These are phyloP conservation scores for Hermetia illucens DNA, from an alignment of 1,140 invertebrate species.

Conservation along the genomic window DNA sequence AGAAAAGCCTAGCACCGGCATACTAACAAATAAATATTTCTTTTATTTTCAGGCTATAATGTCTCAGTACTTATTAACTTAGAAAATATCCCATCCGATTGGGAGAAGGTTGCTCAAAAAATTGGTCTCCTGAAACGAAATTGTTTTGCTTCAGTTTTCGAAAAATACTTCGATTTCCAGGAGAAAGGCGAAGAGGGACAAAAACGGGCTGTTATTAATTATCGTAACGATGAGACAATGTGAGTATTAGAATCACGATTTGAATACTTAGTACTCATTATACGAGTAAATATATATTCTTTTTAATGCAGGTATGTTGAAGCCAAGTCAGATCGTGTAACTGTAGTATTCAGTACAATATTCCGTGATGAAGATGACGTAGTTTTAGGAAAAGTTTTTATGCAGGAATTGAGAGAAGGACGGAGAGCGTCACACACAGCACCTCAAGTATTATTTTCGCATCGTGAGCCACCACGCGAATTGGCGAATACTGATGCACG, in stretches of 20 bases:
- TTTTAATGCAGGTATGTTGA: conserved; percentile 75
- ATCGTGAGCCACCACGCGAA: conserved; percentile 91
- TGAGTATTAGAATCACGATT: conserved; percentile 37
- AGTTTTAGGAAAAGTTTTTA: conserved; percentile 96
- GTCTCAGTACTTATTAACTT: conserved; percentile 88
- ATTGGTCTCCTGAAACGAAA: conserved; percentile 92
- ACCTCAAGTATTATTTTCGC: conserved; percentile 83
- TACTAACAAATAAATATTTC: conserved; percentile 3
- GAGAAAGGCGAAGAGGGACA: conserved; percentile 79
- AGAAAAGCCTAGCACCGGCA: no score
- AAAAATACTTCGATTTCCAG: conserved; percentile 99
- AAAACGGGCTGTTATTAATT: conserved; percentile 94
- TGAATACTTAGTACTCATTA: neutral
- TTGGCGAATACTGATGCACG: conserved; percentile 84
- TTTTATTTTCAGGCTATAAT: conserved; percentile 61
- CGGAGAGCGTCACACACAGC: conserved; percentile 91
- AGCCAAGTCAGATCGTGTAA: conserved; percentile 94
- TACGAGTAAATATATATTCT: conserved; percentile 2
- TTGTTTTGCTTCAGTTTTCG: conserved; percentile 98
- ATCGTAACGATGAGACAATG: conserved; percentile 98
- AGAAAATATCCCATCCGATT: conserved; percentile 81
- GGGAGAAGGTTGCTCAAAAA: conserved; percentile 79
- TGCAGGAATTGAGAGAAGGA: conserved; percentile 98
- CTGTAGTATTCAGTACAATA: conserved; percentile 97
- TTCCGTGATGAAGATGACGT: conserved; percentile 98